Percentiles rank a stretch among this genome's conserved stretches.
phyloP scores from a whole-genome alignment of 2,888 invertebrate genomes.

The Cheilosia grossa region DNA sequence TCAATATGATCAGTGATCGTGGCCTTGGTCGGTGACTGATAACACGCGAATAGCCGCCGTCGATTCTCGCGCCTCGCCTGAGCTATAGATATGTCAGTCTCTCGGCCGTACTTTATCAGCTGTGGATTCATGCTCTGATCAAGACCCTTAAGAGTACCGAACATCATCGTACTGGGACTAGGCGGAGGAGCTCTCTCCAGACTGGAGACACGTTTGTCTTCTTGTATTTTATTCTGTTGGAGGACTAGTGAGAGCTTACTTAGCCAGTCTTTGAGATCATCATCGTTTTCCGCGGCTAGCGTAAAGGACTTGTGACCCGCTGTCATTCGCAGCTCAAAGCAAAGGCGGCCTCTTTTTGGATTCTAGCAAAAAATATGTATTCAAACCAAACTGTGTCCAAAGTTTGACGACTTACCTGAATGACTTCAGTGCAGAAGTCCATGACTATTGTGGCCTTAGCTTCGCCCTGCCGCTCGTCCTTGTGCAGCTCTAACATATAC shows the following conservation, averaged over 20 bases:
- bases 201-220: slow-evolving; percentile 89
- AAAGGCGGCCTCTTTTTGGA: slow-evolving; percentile 91
- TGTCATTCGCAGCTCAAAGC: slow-evolving; percentile 94
- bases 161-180: slow-evolving; percentile 87
- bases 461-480: slow-evolving; percentile 96
- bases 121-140: slow-evolving; percentile 97
- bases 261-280: slow-evolving; percentile 93
- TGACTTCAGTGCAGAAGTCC: slow-evolving; percentile 96
- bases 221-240: slow-evolving; percentile 91
- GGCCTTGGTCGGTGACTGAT: slow-evolving; percentile 83
- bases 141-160: slow-evolving; percentile 93
- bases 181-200: slow-evolving; percentile 86
- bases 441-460: slow-evolving; percentile 96
- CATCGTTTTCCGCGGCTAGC: slow-evolving; percentile 93
- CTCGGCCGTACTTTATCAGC: slow-evolving; percentile 93
- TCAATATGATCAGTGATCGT: slow-evolving; percentile 85
- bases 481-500: slow-evolving; percentile 95
- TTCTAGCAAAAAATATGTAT: slow-evolving; percentile 84
- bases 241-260: slow-evolving; percentile 92
- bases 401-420: slow-evolving; percentile 85
- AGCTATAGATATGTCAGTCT: slow-evolving; percentile 94
- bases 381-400: background rate
- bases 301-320: slow-evolving; percentile 93
- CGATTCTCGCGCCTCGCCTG: slow-evolving; percentile 91
- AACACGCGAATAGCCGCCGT: slow-evolving; percentile 90